Conservation (phyloP, 1,140 invertebrate species). For the Daktulosphaira vitifoliae region DNA sequence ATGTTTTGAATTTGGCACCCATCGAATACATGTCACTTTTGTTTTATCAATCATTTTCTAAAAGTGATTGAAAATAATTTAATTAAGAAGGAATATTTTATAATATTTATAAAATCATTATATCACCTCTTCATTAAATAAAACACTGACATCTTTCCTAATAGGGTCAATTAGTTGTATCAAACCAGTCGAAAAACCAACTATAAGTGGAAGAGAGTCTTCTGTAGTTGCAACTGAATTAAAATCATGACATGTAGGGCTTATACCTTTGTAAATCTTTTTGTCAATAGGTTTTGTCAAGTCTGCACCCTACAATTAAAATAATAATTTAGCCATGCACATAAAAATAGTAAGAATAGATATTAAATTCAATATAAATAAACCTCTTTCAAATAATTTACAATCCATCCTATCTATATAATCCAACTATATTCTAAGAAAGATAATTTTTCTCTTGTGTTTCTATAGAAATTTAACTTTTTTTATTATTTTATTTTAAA, state of each 20-base stretch:
- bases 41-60: conserved; percentile 96
- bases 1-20: conserved; percentile 89
- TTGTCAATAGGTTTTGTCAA: conserved; percentile 94
- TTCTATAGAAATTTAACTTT: too few relatives aligned
- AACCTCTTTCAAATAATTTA: not conserved
- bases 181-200: conserved; percentile 95
- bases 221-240: conserved; percentile 72
- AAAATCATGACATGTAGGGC: conserved; percentile 98
- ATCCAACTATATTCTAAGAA: not conserved
- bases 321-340: too few relatives aligned
- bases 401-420: not conserved
- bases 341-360: not conserved
- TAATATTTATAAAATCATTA: not conserved
- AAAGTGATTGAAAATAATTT: conserved; percentile 43
- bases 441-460: too few relatives aligned
- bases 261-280: conserved; percentile 96
- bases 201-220: conserved; percentile 76
- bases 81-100: not conserved
- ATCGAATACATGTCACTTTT: conserved; percentile 95
- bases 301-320: conserved; percentile 68
- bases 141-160: conserved; percentile 88
- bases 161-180: conserved; percentile 96
- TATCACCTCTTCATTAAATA: conserved; percentile 94
- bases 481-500: too few relatives aligned
- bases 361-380: not conserved